Base-by-base conservation (phyloP, 2,113 vertebrate genomes). In the Eonycteris spelaea region DNA sequence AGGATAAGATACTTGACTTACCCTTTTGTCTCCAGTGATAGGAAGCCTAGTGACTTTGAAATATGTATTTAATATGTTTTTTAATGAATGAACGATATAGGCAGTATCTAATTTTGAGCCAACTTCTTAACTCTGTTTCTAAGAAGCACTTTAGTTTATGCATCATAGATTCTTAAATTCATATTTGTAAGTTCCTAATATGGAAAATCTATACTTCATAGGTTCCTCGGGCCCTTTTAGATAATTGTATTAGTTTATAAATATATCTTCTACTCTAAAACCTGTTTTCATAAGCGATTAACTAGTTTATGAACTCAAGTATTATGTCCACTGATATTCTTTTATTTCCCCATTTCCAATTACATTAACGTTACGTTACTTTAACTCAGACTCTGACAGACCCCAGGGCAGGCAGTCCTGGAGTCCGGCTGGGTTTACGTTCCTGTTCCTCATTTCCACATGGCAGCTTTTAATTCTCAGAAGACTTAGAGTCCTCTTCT, bases 131-230 rank as follows among this genome's bases (percentile, higher is more conserved):
- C 48, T 83, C n/a, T 63, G 1, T 51, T 65, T 75, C 63, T 90
- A 74, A 61, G 65, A 91, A 71, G 61, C 21, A 95, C 18, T 96
- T 95, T 74, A 82, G 22, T 75, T 63, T 90, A 63, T 95, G 22
- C 59, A 16, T 85, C 33, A 51, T 48, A 78, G 43, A 10, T 71
- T 59, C 57, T 68, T 74, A 26, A 82, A 78, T 92, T 74, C n/a
- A 55, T 18, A 88, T 75, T 90, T 84, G 7, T 70, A 40, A 65
- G 30, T 24, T 95, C 79, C 70, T 87, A 93, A 80, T 33, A 53
- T n/a, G 59, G 48, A 75, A 78, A 93, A 33, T 45, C 26, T 86
- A 28, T n/a, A 74, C 4, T 30, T 89, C 65, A 75, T 57, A 93
- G 18, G 21, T 79, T 71, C 35, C n/a, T 88, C 30, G 91, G 12